Conservation (phyloP, 2,113 vertebrate species). For the Equus przewalskii region DNA sequence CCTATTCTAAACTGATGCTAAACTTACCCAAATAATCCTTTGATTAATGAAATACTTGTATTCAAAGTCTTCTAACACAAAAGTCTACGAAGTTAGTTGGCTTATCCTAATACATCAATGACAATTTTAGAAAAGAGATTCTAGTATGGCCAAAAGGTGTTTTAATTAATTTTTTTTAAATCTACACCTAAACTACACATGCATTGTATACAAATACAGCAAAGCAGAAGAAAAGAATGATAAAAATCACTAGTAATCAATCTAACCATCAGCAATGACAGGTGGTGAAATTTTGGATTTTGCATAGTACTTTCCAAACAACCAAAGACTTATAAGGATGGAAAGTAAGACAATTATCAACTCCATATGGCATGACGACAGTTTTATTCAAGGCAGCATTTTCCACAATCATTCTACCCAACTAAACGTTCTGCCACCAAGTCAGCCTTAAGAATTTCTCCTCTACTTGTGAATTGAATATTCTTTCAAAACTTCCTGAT, state of each 20-base stretch:
- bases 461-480: background rate
- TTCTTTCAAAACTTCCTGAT: background rate
- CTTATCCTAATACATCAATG: background rate
- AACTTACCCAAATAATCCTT: background rate
- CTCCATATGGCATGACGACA: background rate
- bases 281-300: background rate
- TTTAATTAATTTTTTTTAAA: background rate
- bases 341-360: background rate
- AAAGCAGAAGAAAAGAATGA: background rate
- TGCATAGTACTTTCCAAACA: background rate
- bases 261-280: background rate
- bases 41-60: background rate
- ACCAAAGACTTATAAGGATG: background rate
- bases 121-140: constrained; percentile 21
- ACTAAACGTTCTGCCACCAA: background rate
- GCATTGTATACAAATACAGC: background rate
- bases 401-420: background rate
- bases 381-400: background rate
- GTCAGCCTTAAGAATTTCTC: constrained; percentile 27
- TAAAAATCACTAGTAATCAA: background rate
- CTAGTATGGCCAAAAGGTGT: background rate
- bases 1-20: background rate
- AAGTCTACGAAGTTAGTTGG: background rate
- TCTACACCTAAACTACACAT: background rate
- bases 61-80: constrained; percentile 15